Evolutionary conservation across 1,140 invertebrate genomes (phyloP), one percentile per base, ranked within the genome.

Genomic region (Cylas formicarius): DNA sequence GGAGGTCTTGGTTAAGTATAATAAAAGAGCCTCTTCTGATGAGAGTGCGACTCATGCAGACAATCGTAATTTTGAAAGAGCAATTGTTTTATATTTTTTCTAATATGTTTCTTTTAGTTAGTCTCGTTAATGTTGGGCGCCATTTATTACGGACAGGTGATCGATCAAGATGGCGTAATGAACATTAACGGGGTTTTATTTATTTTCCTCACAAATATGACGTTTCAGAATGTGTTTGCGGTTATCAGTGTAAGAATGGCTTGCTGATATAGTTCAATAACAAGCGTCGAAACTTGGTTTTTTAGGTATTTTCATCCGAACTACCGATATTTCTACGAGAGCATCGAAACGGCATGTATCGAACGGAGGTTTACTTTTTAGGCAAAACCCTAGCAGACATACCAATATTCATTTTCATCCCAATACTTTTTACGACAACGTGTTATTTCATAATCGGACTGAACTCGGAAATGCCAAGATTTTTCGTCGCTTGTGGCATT

Each of bases 151-250:
- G 79, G 84, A 1, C 92, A 96, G 63, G 68, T 77, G 55, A 58
- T 89, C 21, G 80, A 87, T 83, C 33, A 94, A 66, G 82, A 90
- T 54, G 90, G 90, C 3, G 84, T 95, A 0, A 88, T 89, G 80
- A 97, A 97, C 64, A 91, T 97, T 43, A 96, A 95, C 63, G 94
- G 94, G 32, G 88, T 85, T n/a, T 73, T 97, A 14, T 97, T 95
- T 61, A 78, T 96, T 38, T 84, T 93, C 60, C 71, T 96, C 2
- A 91, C 86, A 3, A 93, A 92, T 65, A 89, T 91, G 82, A 96
- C 88, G 5, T 94, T 93, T 65, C 88, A 88, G 62, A 94, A 94
- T 67, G 80, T 90, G 7, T 88, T 87, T 60, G 82, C 86, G 29
- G 90, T 92, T 13, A 82, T 92, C 33, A 86, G 83, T 65, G 88